Percentiles rank a stretch among this genome's conserved stretches.
Evolutionary conservation across 2,888 invertebrate genomes (phyloP).

Genomic region (Leptinotarsa rubiginosa): DNA sequence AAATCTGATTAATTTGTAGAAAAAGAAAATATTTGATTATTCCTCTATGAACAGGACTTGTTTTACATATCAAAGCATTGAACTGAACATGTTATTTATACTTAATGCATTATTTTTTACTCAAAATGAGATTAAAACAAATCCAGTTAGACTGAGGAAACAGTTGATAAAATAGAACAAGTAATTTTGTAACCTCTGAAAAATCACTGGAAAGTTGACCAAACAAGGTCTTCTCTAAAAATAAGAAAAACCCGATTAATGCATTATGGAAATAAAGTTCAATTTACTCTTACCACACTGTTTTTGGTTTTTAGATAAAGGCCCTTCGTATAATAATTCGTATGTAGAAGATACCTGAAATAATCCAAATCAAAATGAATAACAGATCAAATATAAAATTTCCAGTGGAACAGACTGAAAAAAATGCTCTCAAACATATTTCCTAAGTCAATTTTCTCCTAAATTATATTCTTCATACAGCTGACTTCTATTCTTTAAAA

Average conservation of each 20-base stretch:
- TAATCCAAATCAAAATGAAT: slow-evolving; percentile 15
- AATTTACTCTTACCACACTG: slow-evolving; percentile 34
- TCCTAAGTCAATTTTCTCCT: too few relatives aligned
- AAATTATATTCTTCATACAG: too few relatives aligned
- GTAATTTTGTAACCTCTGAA: slow-evolving; percentile 31
- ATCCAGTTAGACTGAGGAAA: neutral
- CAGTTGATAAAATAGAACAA: neutral
- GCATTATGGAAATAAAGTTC: neutral
- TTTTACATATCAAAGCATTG: too few relatives aligned
- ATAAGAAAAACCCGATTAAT: slow-evolving; percentile 21
- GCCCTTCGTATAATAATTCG: slow-evolving; percentile 48
- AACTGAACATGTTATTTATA: too few relatives aligned
- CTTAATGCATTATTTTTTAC: too few relatives aligned
- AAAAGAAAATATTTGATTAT: too few relatives aligned
- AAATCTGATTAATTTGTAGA: too few relatives aligned
- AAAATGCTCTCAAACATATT: too few relatives aligned
- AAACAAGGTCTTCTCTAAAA: slow-evolving; percentile 48
- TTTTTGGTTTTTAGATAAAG: slow-evolving; percentile 27
- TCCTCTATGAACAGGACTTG: too few relatives aligned
- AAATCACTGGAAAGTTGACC: slow-evolving; percentile 48
- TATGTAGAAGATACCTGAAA: slow-evolving; percentile 50
- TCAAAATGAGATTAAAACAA: neutral
- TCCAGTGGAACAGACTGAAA: too few relatives aligned
- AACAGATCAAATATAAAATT: neutral
- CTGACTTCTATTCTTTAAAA: too few relatives aligned